phyloP scores from a whole-genome alignment of 2,888 invertebrate species.

The Amphipoea lucens region DNA sequence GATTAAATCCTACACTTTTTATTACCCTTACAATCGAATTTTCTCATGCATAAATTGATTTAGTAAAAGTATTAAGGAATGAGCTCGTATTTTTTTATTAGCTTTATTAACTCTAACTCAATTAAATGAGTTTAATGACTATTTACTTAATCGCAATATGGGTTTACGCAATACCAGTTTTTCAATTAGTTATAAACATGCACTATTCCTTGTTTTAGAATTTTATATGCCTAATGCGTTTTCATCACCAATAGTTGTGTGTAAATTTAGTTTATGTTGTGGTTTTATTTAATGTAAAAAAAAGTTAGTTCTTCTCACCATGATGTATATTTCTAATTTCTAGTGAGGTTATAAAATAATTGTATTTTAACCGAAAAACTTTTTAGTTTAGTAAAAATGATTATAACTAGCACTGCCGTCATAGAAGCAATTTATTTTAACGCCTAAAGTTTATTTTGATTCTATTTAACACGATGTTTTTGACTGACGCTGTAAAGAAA shows the following conservation, averaged over 20 bases:
- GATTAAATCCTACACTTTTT: conserved; percentile 29
- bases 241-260: conserved; percentile 51
- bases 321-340: conserved; percentile 54
- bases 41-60: conserved; percentile 33
- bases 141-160: conserved; percentile 18
- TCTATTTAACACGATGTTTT: conserved; percentile 32
- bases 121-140: conserved; percentile 10
- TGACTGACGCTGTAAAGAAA: conserved; percentile 37
- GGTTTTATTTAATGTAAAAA: conserved; percentile 33
- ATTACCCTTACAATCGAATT: conserved; percentile 36
- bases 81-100: conserved; percentile 32
- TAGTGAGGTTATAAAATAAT: conserved; percentile 35
- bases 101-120: conserved; percentile 7
- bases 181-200: conserved; percentile 7
- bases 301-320: conserved; percentile 29
- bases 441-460: conserved; percentile 24
- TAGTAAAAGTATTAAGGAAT: conserved; percentile 27
- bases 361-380: conserved; percentile 26
- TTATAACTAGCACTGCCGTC: conserved; percentile 34
- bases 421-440: conserved; percentile 38
- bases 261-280: conserved; percentile 45
- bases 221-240: conserved; percentile 34
- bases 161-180: conserved; percentile 6
- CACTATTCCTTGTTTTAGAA: conserved; percentile 26
- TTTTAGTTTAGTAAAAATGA: conserved; percentile 32